Percentiles rank a stretch among this genome's conserved stretches.
Evolutionary conservation across 1,140 invertebrate genomes (phyloP).

Genomic region (Oreohelix idahoensis): DNA sequence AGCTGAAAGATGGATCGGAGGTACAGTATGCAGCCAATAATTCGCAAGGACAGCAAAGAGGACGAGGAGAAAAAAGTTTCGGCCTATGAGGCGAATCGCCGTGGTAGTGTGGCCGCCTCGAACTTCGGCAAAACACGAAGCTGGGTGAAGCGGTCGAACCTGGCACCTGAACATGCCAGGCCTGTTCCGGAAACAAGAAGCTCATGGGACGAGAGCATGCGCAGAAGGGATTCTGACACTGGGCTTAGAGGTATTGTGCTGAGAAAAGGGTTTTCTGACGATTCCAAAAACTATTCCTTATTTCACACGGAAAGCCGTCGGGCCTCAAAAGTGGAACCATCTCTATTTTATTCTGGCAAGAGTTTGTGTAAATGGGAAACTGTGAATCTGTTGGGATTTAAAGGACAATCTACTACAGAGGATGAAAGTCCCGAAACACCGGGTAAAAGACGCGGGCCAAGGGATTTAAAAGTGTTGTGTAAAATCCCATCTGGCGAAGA

Average conservation of each 20-base stretch:
- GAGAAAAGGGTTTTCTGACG: slow-evolving; percentile 36
- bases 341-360: slow-evolving; percentile 13
- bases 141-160: slow-evolving; percentile 34
- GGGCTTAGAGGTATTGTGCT: slow-evolving; percentile 24
- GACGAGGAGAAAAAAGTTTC: not conserved
- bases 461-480: not conserved
- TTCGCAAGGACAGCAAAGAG: slow-evolving; percentile 32
- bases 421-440: not conserved
- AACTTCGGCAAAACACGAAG: slow-evolving; percentile 16
- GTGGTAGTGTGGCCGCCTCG: slow-evolving; percentile 8
- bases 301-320: slow-evolving; percentile 24
- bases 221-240: slow-evolving; percentile 32
- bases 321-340: not conserved
- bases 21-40: slow-evolving; percentile 36
- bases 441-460: not conserved
- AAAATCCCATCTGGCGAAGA: slow-evolving; percentile 1
- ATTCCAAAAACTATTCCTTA: slow-evolving; percentile 32
- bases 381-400: slow-evolving; percentile 27
- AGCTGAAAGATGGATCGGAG: slow-evolving; percentile 14
- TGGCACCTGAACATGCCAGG: slow-evolving; percentile 20
- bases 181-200: slow-evolving; percentile 29
- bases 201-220: slow-evolving; percentile 42
- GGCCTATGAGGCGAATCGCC: not conserved
- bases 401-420: not conserved
- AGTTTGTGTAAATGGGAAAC: slow-evolving; percentile 40